Base-by-base conservation (phyloP, 2,888 invertebrate genomes). In the Pyrrhia umbra region DNA sequence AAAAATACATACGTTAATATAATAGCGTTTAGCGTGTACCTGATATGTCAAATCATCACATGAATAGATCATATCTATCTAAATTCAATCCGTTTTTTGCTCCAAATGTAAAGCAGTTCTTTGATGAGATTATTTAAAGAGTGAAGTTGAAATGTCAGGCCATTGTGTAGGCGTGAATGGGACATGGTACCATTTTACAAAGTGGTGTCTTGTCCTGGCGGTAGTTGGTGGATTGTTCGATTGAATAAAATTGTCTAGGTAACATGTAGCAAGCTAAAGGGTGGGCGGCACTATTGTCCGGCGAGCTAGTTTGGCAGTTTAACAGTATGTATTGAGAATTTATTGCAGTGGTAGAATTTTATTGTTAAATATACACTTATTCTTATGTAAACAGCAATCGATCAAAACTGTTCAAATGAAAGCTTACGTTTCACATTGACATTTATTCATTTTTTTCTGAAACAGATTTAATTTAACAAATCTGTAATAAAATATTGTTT, bases 71-170 rank as follows among this genome's bases (percentile, higher is more conserved):
- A 30, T 46, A 40, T 68, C 40, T 30, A 64, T 63, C 21, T 63
- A 39, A 66, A 68, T 64, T 45, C 57, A 65, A 70, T 75, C 23
- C 47, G 51, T 72, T 72, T 79, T 78, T 77, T 71, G 68, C 49
- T 50, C 21, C 30, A 2, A 59, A 66, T 59, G 61, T 58, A 68
- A 70, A 79, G 30, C 40, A 39, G 52, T 61, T 57, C 51, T 75
- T 52, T 59, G 63, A 55, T 21, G 43, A 37, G 65, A 74, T 65
- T 66, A 67, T 66, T 50, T 51, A 21, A 52, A 71, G 64, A 58
- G 71, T 75, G 49, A 64, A 56, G 43, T 63, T 65, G 50, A 66
- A 51, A 63, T 56, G 52, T 45, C 21, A 42, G 13, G 39, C 39
- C 43, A 60, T 70, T 62, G 58, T 55, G 65, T 72, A 40, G 68